Conservation (phyloP, 1,140 invertebrate genomes). For the Bombus vancouverensis region DNA sequence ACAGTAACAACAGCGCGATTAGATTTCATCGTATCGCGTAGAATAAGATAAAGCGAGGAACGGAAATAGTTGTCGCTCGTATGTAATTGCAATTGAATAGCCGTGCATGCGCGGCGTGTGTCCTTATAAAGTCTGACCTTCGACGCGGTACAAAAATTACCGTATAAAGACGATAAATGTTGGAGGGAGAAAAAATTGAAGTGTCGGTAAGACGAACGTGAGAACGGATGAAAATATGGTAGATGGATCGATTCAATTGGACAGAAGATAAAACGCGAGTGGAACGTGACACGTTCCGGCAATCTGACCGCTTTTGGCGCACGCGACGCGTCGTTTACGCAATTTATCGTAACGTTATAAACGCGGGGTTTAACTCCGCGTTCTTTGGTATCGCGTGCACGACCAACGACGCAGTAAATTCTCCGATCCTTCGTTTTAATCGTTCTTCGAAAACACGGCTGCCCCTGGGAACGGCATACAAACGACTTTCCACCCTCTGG, state of each 20-base stretch:
- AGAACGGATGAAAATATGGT: not conserved
- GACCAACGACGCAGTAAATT: slow-evolving; percentile 11
- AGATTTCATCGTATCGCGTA: not conserved
- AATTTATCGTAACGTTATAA: slow-evolving; percentile 17
- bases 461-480: not conserved
- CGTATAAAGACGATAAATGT: not conserved
- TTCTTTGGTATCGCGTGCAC: slow-evolving; percentile 22
- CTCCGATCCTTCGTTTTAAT: slow-evolving; percentile 11
- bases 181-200: not conserved
- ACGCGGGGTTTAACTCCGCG: not conserved
- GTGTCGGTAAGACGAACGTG: not conserved
- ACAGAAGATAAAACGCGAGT: not conserved
- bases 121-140: not conserved
- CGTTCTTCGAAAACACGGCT: slow-evolving; percentile 16
- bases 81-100: not conserved
- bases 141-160: not conserved
- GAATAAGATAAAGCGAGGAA: slow-evolving; percentile 1
- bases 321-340: slow-evolving; percentile 20
- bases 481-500: not conserved
- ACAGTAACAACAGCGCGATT: not conserved
- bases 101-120: not conserved
- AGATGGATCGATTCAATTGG: not conserved
- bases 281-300: not conserved
- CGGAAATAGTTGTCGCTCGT: not conserved
- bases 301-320: not conserved